phyloP scores from a whole-genome alignment of 2,888 invertebrate genomes.

The Tenthredo amoena region DNA sequence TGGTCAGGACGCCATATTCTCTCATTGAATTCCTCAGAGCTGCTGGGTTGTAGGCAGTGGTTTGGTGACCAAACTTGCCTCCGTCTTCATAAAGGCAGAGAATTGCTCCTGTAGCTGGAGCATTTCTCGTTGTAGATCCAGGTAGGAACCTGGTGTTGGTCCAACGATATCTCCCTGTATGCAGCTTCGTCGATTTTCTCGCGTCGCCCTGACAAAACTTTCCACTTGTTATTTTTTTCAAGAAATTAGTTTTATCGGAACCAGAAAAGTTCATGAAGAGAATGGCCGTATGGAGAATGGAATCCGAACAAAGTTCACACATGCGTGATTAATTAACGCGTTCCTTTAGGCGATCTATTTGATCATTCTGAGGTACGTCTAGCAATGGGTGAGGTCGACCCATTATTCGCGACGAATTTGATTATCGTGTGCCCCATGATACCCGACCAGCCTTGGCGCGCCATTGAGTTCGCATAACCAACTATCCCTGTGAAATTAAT shows the following conservation, averaged over 20 bases:
- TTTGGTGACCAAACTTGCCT: not conserved
- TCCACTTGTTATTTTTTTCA: too few relatives aligned
- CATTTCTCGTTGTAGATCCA: not conserved
- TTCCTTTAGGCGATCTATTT: not conserved
- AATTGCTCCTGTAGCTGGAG: not conserved
- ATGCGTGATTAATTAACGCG: not conserved
- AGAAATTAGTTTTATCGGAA: not conserved
- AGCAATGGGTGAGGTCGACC: conserved; percentile 1
- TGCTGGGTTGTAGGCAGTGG: not conserved
- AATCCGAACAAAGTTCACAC: not conserved
- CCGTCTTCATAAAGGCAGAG: not conserved
- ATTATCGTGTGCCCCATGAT: not conserved
- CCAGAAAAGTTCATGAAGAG: not conserved
- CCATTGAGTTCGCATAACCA: not conserved
- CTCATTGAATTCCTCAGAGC: not conserved
- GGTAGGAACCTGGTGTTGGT: not conserved
- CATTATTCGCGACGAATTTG: not conserved
- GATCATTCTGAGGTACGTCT: not conserved
- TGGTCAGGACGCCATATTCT: not conserved
- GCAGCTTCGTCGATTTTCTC: not conserved
- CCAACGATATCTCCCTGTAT: not conserved
- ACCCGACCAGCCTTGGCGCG: not conserved
- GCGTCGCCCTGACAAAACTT: not conserved
- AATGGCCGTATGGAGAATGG: not conserved
- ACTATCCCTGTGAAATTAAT: not conserved